Evolutionary conservation across 1,140 invertebrate genomes (phyloP), one percentile per base, ranked within the genome.

Genomic region (Wasmannia auropunctata): DNA sequence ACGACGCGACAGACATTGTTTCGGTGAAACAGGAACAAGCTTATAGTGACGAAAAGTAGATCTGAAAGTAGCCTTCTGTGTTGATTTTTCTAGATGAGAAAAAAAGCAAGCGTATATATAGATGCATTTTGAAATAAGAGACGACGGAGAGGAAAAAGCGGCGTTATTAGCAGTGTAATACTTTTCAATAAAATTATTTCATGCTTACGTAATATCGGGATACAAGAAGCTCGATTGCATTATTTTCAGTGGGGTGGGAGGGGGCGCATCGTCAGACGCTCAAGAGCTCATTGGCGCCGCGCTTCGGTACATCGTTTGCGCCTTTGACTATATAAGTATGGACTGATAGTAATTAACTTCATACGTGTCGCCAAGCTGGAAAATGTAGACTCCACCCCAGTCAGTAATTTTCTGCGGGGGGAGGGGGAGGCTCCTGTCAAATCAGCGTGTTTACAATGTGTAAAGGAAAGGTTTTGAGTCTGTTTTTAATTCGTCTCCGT

Each of bases 111-210:
- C 34, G n/a, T n/a, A n/a, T n/a, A n/a, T n/a, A n/a, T 56, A 22
- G 62, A 3, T 51, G 46, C 46, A 56, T 60, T n/a, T n/a, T 31
- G 77, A 70, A 76, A 87, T 51, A 62, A 37, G 62, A 69, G 16
- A 37, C 16, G 22, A 28, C 22, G 22, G 31, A 16, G 34, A 22
- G 16, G 25, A 74, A 75, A 72, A 67, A 76, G 25, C n/a, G 46
- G 56, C 31, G 25, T 85, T 69, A 72, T 89, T 86, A 81, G 16
- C 54, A 34, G 14, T 70, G 76, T 63, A 58, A 76, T 84, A 77
- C 76, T 87, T 88, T 86, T 49, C 85, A 90, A 89, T 89, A 92
- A 91, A 91, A 25, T 92, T 93, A 91, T 92, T 92, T 90, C 86
- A 89, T 91, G 91, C 91, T 93, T 93, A 92, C 85, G 87, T 91